These are phyloP conservation scores for Mormyrops attenuatus DNA, from an alignment of 2,797 vertebrate genomes.

Conservation along the genomic window DNA sequence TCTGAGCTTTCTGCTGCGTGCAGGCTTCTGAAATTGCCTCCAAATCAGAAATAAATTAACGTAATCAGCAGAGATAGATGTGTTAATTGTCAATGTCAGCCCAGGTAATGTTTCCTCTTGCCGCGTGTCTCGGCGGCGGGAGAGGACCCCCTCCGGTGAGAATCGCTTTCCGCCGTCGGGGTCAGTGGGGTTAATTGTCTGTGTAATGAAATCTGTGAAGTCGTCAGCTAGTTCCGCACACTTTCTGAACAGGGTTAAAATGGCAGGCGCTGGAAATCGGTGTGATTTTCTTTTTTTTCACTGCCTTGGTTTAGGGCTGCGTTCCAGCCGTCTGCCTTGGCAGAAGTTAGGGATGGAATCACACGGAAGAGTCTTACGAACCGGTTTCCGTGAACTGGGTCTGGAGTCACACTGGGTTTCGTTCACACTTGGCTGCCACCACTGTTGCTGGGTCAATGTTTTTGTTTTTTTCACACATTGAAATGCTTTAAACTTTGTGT, in stretches of 20 bases:
- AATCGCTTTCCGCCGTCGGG: constrained; percentile 65
- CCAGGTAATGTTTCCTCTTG: constrained; percentile 71
- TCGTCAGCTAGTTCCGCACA: constrained; percentile 67
- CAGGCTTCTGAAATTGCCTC: constrained; percentile 56
- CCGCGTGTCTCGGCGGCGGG: constrained; percentile 53
- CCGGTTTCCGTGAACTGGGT: background rate
- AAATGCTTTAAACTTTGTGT: background rate
- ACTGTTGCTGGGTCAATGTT: background rate
- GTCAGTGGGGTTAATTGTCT: constrained; percentile 77
- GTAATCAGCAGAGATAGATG: constrained; percentile 56
- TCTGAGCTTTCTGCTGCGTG: constrained; percentile 52
- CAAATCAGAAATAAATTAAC: constrained; percentile 55
- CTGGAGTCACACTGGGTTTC: background rate
- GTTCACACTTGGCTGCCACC: background rate
- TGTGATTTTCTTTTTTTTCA: background rate
- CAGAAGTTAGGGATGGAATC: background rate
- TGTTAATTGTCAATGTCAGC: constrained; percentile 74
- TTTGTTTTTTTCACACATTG: background rate
- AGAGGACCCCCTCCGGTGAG: constrained; percentile 66
- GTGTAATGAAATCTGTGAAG: constrained; percentile 76
- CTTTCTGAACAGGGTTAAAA: constrained; percentile 44
- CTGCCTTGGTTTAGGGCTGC: background rate
- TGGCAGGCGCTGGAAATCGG: background rate
- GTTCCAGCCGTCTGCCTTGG: background rate
- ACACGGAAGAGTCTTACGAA: background rate